These are phyloP conservation scores for Spinus pinus DNA, from an alignment of 2,797 vertebrate species.

Conservation along the genomic window DNA sequence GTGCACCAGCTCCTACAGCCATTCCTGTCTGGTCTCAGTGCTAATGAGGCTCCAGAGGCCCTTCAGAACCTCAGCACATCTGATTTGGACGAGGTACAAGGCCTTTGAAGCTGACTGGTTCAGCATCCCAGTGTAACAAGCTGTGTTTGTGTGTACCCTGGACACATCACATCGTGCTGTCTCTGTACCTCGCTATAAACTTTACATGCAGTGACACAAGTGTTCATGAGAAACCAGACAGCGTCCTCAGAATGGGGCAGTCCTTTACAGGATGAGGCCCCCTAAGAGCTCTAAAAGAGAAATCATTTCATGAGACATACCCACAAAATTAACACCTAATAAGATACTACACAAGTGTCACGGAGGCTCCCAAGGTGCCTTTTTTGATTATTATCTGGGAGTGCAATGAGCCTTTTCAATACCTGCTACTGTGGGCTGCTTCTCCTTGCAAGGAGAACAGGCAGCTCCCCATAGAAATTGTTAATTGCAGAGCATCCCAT, in stretches of 20 bases:
- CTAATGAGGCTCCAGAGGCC: neutral
- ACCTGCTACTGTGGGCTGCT: neutral
- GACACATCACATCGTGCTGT: neutral
- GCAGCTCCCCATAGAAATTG: neutral
- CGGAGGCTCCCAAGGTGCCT: neutral
- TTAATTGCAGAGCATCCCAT: neutral
- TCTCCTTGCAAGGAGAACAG: neutral
- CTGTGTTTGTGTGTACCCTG: neutral
- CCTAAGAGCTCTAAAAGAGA: neutral
- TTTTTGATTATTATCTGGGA: neutral
- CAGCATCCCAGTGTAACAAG: neutral
- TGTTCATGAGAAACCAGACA: neutral
- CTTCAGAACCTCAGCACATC: neutral
- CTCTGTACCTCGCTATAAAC: neutral
- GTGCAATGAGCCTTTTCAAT: neutral
- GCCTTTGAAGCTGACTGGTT: neutral
- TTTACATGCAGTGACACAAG: neutral
- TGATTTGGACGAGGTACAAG: neutral
- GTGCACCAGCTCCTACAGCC: neutral
- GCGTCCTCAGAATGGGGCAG: neutral
- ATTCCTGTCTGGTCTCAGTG: neutral
- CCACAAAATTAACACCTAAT: neutral
- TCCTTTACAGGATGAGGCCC: neutral
- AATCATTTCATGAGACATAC: neutral
- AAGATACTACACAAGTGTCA: neutral